phyloP scores from a whole-genome alignment of 2,888 invertebrate genomes.

The Orthosia gothica region DNA sequence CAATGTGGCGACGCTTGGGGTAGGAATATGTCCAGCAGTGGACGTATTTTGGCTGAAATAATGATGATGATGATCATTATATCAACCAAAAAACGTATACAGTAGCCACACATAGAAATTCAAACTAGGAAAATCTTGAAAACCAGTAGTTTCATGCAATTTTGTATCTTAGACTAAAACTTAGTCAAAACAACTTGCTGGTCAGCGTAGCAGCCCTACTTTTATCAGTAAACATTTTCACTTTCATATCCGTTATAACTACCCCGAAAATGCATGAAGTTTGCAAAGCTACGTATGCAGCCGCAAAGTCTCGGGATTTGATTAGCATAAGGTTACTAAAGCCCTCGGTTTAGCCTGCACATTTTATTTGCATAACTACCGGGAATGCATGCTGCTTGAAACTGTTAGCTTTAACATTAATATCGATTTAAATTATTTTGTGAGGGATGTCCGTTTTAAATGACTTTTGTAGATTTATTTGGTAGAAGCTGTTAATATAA shows the following conservation, averaged over 20 bases:
- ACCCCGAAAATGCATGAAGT: conserved; percentile 55
- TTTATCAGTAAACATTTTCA: conserved; percentile 29
- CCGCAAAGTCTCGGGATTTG: conserved; percentile 67
- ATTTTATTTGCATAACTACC: conserved; percentile 80
- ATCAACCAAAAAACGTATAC: too few relatives aligned
- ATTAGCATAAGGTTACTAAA: conserved; percentile 80
- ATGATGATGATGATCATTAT: too few relatives aligned
- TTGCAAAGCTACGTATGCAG: conserved; percentile 52
- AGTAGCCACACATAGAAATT: too few relatives aligned
- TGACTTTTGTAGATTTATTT: conserved; percentile 33
- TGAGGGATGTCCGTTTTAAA: conserved; percentile 22
- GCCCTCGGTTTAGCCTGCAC: conserved; percentile 72
- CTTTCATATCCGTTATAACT: conserved; percentile 30
- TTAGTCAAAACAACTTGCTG: too few relatives aligned
- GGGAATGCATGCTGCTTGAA: conserved; percentile 56
- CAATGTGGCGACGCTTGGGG: too few relatives aligned
- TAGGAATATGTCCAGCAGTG: too few relatives aligned
- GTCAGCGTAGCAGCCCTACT: conserved; percentile 19
- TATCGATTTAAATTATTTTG: conserved; percentile 67
- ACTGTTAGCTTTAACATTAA: conserved; percentile 72
- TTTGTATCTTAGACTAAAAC: background rate
- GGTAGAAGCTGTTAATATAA: background rate
- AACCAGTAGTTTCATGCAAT: background rate
- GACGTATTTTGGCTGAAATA: too few relatives aligned
- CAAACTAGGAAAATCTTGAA: too few relatives aligned